Evolutionary conservation across 2,888 invertebrate genomes (phyloP).

Genomic region (Oxyscelio sp.): DNA sequence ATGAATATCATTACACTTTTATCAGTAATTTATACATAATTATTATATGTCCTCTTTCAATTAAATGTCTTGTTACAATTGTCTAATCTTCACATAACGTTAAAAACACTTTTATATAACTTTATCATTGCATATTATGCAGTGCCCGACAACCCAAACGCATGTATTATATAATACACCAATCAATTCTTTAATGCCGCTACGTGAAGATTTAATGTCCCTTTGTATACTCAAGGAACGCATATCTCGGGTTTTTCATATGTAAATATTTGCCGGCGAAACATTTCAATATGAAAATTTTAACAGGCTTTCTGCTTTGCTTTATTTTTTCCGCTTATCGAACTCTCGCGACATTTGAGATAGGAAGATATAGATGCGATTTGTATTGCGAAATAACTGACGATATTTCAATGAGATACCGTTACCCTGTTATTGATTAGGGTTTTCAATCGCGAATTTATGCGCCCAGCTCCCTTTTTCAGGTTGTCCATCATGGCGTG

Average conservation of each 20-base stretch:
- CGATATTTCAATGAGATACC: conserved; percentile 30
- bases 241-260: conserved; percentile 23
- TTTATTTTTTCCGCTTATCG: neutral
- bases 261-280: conserved; percentile 44
- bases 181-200: conserved; percentile 27
- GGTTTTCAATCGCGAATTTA: conserved; percentile 6
- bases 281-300: conserved; percentile 36
- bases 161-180: conserved; percentile 30
- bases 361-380: conserved; percentile 5
- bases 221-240: conserved; percentile 33
- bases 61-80: no score
- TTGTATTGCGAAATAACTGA: conserved; percentile 19
- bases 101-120: no score
- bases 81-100: no score
- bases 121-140: no score
- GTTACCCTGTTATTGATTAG: conserved; percentile 33
- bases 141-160: neutral
- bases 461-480: no score
- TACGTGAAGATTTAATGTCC: conserved; percentile 39
- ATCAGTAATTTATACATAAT: no score
- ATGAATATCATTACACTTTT: no score
- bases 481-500: no score
- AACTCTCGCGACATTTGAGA: neutral
- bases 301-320: conserved; percentile 2
- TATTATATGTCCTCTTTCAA: no score